phyloP scores from a whole-genome alignment of 2,797 vertebrate genomes.

The Schizopygopsis malacanthus region DNA sequence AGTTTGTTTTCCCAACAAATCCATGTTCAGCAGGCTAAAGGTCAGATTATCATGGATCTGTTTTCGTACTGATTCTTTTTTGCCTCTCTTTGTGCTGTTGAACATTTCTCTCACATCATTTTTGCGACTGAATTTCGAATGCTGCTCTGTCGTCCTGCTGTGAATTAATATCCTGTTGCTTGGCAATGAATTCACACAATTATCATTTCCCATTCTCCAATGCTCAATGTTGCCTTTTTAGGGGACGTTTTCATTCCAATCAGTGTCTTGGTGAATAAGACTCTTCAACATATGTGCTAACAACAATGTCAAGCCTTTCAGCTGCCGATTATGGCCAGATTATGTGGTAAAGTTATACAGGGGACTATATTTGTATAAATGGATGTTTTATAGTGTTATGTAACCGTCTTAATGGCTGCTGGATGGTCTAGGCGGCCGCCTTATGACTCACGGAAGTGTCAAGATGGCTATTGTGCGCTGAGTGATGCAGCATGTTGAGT shows the following conservation, averaged over 20 bases:
- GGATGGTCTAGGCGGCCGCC: not conserved
- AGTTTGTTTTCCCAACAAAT: constrained; percentile 15
- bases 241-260: constrained; percentile 35
- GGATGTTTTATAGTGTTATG: constrained; percentile 31
- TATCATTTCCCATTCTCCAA: constrained; percentile 2
- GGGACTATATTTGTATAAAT: constrained; percentile 30
- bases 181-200: not conserved
- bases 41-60: constrained; percentile 5
- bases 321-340: constrained; percentile 35
- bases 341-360: constrained; percentile 37
- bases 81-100: not conserved
- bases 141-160: not conserved
- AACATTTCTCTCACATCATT: constrained; percentile 21
- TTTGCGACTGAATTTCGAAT: not conserved
- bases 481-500: not conserved
- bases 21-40: not conserved
- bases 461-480: constrained; percentile 7
- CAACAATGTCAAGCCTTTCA: constrained; percentile 48
- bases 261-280: constrained; percentile 22
- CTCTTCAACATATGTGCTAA: constrained; percentile 15
- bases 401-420: constrained; percentile 32
- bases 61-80: constrained; percentile 4
- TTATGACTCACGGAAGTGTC: constrained; percentile 43
- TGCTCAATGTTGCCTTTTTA: constrained; percentile 45
- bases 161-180: constrained; percentile 27